Conservation (phyloP, 2,888 invertebrate species). For the Dione vanillae region DNA sequence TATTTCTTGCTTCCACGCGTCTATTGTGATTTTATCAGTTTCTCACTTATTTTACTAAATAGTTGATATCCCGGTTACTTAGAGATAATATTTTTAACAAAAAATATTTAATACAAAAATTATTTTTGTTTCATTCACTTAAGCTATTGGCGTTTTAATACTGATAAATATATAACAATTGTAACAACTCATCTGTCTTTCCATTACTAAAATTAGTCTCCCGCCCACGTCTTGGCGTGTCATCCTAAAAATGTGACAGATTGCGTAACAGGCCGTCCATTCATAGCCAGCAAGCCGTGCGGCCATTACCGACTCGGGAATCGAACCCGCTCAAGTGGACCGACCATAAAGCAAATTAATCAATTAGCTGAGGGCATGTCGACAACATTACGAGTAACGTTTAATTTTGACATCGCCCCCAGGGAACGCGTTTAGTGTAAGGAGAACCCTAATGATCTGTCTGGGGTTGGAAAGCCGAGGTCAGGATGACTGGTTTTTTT, state of each 20-base stretch:
- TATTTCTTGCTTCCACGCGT: not conserved
- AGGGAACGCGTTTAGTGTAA: constrained; percentile 51
- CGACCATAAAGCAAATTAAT: constrained; percentile 84
- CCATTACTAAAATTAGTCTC: constrained; percentile 59
- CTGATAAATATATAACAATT: constrained; percentile 3
- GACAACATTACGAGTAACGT: constrained; percentile 81
- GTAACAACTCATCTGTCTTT: constrained; percentile 33
- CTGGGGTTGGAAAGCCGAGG: constrained; percentile 46
- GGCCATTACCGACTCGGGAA: constrained; percentile 71
- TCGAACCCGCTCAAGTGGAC: constrained; percentile 77
- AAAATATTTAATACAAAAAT: no score
- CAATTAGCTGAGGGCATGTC: constrained; percentile 83
- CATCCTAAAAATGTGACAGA: constrained; percentile 78
- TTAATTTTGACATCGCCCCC: constrained; percentile 76
- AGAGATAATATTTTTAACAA: no score
- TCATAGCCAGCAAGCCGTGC: constrained; percentile 73
- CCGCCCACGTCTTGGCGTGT: constrained; percentile 52
- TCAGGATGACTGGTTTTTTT: constrained; percentile 56
- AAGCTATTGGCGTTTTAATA: not conserved
- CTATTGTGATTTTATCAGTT: not conserved
- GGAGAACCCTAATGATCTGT: constrained; percentile 48
- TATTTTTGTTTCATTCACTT: no score
- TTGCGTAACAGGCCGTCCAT: constrained; percentile 77
- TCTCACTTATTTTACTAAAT: not conserved
- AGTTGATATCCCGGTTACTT: no score